Evolutionary conservation across 2,113 vertebrate species (phyloP).

Genomic region (Pelecanus crispus): DNA sequence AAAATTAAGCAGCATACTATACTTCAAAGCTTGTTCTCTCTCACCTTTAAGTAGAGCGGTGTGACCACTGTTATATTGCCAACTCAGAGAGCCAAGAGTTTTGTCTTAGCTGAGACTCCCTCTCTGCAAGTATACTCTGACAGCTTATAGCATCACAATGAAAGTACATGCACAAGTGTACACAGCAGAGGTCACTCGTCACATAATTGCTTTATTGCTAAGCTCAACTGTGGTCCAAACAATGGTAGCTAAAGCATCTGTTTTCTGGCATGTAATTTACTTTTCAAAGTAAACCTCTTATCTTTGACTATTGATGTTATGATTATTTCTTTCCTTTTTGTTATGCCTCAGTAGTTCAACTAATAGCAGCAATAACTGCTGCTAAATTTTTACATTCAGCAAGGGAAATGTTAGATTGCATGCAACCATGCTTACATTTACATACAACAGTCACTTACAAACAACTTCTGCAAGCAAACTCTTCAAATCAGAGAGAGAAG

Average conservation of each 20-base stretch:
- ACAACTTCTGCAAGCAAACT: not conserved
- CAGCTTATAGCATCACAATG: not conserved
- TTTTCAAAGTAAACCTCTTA: not conserved
- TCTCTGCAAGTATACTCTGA: not conserved
- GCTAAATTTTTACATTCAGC: not conserved
- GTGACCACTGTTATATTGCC: fast-evolving
- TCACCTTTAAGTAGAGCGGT: not conserved
- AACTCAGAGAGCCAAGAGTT: not conserved
- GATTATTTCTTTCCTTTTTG: not conserved
- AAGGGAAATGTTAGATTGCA: not conserved
- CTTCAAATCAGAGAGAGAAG: not conserved
- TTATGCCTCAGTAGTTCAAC: not conserved
- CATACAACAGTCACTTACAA: not conserved
- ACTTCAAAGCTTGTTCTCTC: not conserved
- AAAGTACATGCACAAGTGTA: not conserved
- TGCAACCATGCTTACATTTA: not conserved
- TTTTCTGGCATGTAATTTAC: not conserved
- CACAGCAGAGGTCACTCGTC: not conserved
- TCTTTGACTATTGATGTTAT: not conserved
- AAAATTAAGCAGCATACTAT: not conserved
- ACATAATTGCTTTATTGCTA: not conserved
- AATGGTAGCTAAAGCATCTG: not conserved
- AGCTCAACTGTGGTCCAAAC: not conserved
- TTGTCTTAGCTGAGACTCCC: not conserved
- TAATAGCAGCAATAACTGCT: not conserved